phyloP scores from a whole-genome alignment of 1,140 invertebrate genomes.

The Lepidurus arcticus region DNA sequence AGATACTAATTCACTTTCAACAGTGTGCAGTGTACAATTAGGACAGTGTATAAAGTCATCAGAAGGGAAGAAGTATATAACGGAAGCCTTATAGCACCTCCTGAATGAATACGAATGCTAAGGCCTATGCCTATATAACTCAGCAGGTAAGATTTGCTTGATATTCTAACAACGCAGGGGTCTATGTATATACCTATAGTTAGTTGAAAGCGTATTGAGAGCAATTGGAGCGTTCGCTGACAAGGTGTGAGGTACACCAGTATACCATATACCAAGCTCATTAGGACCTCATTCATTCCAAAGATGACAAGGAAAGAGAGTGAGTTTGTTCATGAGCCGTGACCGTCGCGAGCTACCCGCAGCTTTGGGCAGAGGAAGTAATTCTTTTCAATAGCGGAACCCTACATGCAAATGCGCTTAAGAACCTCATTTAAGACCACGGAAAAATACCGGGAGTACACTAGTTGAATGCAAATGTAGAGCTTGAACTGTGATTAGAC shows the following conservation, averaged over 20 bases:
- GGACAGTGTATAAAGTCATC: no score
- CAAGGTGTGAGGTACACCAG: neutral
- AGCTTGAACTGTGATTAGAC: slow-evolving; percentile 1
- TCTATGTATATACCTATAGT: neutral
- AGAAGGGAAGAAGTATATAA: neutral
- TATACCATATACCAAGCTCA: neutral
- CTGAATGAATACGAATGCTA: neutral
- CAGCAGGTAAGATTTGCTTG: neutral
- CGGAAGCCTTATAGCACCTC: neutral
- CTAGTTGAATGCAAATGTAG: neutral
- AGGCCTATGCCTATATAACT: neutral
- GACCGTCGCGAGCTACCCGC: neutral
- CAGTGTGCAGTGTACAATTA: no score
- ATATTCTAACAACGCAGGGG: neutral
- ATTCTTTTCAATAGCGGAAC: neutral
- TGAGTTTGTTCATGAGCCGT: neutral
- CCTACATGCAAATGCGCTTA: slow-evolving; percentile 15
- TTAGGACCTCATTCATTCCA: neutral
- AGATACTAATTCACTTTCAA: no score
- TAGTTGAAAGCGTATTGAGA: neutral
- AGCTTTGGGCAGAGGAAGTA: slow-evolving; percentile 4
- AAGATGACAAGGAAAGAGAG: neutral
- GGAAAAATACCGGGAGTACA: neutral
- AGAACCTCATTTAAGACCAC: slow-evolving; percentile 15
- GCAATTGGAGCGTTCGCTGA: neutral